Base-by-base conservation (phyloP, 2,797 vertebrate genomes). In the Synaphobranchus kaupii region DNA sequence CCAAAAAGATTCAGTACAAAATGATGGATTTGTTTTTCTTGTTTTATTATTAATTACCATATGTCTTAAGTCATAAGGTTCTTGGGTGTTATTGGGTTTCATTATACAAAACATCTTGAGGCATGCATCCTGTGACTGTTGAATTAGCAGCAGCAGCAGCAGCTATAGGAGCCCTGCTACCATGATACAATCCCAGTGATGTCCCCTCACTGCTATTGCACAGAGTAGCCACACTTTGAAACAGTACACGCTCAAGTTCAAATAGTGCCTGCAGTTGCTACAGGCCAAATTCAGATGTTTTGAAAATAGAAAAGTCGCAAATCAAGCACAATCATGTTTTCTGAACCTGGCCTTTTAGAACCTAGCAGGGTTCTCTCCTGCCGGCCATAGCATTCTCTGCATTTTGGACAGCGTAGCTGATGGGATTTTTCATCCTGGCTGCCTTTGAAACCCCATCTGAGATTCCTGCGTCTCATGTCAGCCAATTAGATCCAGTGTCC, bases 401-500 rank as follows among this genome's bases (percentile, higher is more conserved):
- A 80, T 54, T 39, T 85, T 82, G 60, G 56, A 10, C n/a, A 39
- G 28, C 44, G 28, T 52, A 2, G 84, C 76, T 82, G 87, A 85
- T 63, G n/a, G 47, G 76, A 31, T 50, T 68, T 85, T 81, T 50
- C 60, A 17, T 71, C 31, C 25, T 63, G 54, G 20, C 54, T 34
- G 20, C 6, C 15, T 83, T 58, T 84, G 66, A 86, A 84, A 84
- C 17, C 85, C 39, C 78, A 84, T 44, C 47, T 82, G 78, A 47
- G 82, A 84, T 86, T 48, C 50, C 80, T 83, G n/a, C 9, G 39
- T 47, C 68, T 78, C 44, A 34, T 39, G 81, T 84, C n/a, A 66
- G 66, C 66, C 56, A 54, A 60, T 60, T 68, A 34, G 80, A 76
- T 48, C 48, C n/a, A 39, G 63, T 44, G n/a, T 81, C 94, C 94